phyloP scores from a whole-genome alignment of 2,113 vertebrate species.

The Mormyrus iriodes region DNA sequence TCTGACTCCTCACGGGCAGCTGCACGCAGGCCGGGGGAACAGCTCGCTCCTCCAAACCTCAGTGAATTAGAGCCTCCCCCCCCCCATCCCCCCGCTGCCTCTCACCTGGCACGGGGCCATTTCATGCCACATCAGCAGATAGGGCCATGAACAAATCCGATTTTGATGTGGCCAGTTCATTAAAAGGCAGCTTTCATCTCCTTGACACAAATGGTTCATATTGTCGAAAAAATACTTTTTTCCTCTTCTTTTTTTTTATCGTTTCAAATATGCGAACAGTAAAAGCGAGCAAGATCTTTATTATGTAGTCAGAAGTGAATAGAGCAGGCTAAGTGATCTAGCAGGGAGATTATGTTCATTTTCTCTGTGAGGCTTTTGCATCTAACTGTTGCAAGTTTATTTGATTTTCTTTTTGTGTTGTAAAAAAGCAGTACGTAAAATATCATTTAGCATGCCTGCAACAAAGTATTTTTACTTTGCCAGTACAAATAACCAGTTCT shows the following conservation, averaged over 20 bases:
- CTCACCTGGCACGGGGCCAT: conserved; percentile 38
- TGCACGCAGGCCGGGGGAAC: conserved; percentile 28
- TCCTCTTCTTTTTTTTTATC: conserved; percentile 39
- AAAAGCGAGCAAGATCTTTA: conserved; percentile 21
- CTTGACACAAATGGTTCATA: conserved; percentile 52
- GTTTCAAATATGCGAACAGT: conserved; percentile 45
- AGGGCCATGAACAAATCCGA: conserved; percentile 37
- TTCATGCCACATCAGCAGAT: conserved; percentile 44
- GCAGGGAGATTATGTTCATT: background rate
- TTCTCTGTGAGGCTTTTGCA: background rate
- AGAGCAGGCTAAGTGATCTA: background rate
- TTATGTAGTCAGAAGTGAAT: background rate
- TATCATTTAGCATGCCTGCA: background rate
- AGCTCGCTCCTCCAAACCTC: conserved; percentile 24
- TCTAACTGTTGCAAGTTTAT: background rate
- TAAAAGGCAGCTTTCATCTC: conserved; percentile 44
- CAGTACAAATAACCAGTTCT: background rate
- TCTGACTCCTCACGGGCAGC: conserved; percentile 16
- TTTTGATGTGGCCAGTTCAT: conserved; percentile 45
- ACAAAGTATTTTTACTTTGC: background rate
- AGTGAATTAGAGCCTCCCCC: conserved; percentile 15
- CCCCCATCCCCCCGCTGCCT: conserved; percentile 18
- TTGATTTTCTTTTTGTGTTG: background rate
- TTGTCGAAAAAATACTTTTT: conserved; percentile 43
- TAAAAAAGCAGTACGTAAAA: background rate